These are phyloP conservation scores for Marisa cornuarietis DNA, from an alignment of 1,140 invertebrate species.

Conservation along the genomic window DNA sequence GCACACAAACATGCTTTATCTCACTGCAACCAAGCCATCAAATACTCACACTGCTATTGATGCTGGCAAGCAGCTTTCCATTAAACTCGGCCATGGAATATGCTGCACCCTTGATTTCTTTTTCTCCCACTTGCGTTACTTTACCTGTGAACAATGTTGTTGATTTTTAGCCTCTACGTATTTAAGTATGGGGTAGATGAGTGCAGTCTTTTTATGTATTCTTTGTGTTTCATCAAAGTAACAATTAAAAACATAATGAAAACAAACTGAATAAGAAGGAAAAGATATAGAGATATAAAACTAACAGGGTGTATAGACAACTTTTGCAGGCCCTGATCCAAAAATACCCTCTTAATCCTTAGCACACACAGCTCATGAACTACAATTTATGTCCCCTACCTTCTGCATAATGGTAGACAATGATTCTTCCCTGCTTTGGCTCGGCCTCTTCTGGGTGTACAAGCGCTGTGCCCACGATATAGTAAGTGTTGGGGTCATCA, in stretches of 20 bases:
- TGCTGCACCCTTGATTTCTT: conserved; percentile 95
- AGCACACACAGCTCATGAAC: too few relatives aligned
- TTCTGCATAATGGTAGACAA: conserved; percentile 92
- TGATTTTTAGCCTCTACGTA: conserved; percentile 4
- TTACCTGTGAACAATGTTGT: conserved; percentile 69
- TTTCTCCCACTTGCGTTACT: conserved; percentile 88
- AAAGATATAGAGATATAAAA: too few relatives aligned
- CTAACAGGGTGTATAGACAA: too few relatives aligned
- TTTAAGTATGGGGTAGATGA: too few relatives aligned
- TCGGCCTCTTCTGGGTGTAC: conserved; percentile 95
- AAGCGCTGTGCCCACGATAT: conserved; percentile 92
- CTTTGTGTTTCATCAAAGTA: too few relatives aligned
- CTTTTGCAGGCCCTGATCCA: too few relatives aligned
- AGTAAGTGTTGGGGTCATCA: conserved; percentile 92
- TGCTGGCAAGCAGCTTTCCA: conserved; percentile 92
- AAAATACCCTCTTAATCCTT: too few relatives aligned
- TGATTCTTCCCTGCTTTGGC: conserved; percentile 86
- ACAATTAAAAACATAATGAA: too few relatives aligned
- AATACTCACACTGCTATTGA: conserved; percentile 90
- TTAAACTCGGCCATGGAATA: conserved; percentile 82
- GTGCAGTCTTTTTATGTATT: too few relatives aligned
- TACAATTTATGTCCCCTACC: conserved; percentile 64
- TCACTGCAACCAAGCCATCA: too few relatives aligned
- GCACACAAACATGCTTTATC: too few relatives aligned
- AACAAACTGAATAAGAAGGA: too few relatives aligned